Evolutionary conservation across 2,797 vertebrate species (phyloP), one percentile per base, ranked within the genome.

Genomic region (Mergus octosetaceus): DNA sequence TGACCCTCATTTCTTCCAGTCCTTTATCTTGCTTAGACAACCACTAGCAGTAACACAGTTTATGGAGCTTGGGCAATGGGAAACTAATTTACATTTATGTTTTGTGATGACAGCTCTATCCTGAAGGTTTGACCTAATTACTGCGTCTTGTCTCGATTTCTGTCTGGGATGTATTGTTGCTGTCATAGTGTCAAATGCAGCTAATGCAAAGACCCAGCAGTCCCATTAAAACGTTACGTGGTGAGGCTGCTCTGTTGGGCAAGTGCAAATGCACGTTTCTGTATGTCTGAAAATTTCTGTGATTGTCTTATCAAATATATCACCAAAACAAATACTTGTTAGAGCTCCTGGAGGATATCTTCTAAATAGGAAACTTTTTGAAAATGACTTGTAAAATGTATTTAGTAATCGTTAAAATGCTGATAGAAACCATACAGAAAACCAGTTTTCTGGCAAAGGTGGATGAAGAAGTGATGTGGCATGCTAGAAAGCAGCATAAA

Each of bases 161-260:
- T 90, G 94, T 95, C 94, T 94, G 91, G 87, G 80, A 94, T 71
- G 95, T 94, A 89, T 87, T 96, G 96, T 89, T 93, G 89, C 92
- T 95, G 95, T 95, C 94, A 87, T 3, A 82, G 81, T 85, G 79
- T 89, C 81, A 94, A 94, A 82, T 6, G 21, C 60, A 94, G 92
- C 87, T 90, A 73, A 93, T 87, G 89, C 93, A 90, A 94, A 47
- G 89, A 92, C 66, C 89, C 95, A 79, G 74, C 62, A 81, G 68
- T 76, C 41, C 80, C 87, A 82, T 79, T 85, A 60, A 93, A 90
- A 70, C 39, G 79, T 76, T 79, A 81, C 0, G 1, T 53, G 60
- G 60, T 49, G 87, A 82, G n/a, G 3, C 0, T 24, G 30, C 72
- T 90, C 71, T 70, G 36, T 72, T 84, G 68, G 38, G 71, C 64